Evolutionary conservation across 2,888 invertebrate genomes (phyloP), one percentile per base, ranked within the genome.

Genomic region (Pteria penguin): DNA sequence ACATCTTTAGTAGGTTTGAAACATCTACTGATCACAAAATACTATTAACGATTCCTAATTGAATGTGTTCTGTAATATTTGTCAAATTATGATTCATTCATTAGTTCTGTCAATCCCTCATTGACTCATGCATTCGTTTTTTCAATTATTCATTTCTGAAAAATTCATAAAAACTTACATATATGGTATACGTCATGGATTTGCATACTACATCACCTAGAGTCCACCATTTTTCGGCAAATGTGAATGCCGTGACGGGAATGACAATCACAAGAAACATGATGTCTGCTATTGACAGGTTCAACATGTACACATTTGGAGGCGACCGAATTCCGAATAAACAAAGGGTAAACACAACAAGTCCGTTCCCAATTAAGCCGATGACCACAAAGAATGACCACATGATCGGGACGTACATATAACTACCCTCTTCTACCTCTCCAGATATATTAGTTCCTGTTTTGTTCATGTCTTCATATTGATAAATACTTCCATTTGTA

Each of bases 211-310:
- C 67, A 36, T 81, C 80, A 18, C 86, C 87, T 22, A 84, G 77
- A 5, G 80, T 66, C 86, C 86, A 87, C 29, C 78, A 65, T 5
- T 74, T 62, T 0, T 76, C 61, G 32, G 82, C 82, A 76, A 80
- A 87, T 54, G 81, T 78, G 60, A 83, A 74, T 45, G 80, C 82
- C 5, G 86, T 87, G 65, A 86, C 79, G 5, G 87, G 86, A 18
- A 86, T 84, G 8, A 83, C 82, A 18, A 87, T 77, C 14, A 80
- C 52, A 27, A 84, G 74, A 75, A 86, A 85, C 33, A 84, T 84
- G 5, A 87, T 77, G 78, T 87, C 87, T n/a, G 87, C 84, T 5
- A 87, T 36, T 0, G 86, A 86, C 74, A 87, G 80, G 75, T 87
- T 87, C 55, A 87, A 80, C 75, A 87, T 83, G 80, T 87, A 87